These are phyloP conservation scores for Sorex araneus DNA, from an alignment of 2,113 vertebrate species.

Conservation along the genomic window DNA sequence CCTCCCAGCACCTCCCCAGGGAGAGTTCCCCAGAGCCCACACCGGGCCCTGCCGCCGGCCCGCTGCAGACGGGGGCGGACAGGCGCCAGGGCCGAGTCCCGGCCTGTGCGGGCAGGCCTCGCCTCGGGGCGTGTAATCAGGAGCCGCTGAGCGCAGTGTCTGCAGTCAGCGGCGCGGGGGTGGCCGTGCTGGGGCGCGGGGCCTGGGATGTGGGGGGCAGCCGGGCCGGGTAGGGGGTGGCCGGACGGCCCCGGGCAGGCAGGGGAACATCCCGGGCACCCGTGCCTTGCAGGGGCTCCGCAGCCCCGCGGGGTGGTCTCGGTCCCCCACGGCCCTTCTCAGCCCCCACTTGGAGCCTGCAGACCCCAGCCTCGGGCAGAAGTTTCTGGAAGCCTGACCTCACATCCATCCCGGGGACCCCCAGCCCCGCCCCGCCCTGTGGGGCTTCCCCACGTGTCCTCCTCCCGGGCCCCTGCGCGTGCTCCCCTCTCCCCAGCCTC, in stretches of 20 bases:
- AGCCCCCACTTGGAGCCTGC: too few species aligned
- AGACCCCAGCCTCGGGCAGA: too few species aligned
- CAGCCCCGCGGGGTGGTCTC: too few species aligned
- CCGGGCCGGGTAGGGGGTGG: neutral
- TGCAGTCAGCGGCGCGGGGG: conserved; percentile 60
- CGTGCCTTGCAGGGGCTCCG: too few species aligned
- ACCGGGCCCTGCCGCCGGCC: too few species aligned
- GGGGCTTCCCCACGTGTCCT: neutral
- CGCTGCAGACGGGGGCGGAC: too few species aligned
- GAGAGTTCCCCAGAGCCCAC: too few species aligned
- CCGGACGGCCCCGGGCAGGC: neutral
- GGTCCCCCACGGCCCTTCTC: too few species aligned
- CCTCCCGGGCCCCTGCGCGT: neutral
- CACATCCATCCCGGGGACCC: too few species aligned
- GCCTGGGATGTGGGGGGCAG: neutral
- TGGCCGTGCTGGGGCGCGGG: neutral
- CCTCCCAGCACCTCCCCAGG: too few species aligned
- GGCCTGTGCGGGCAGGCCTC: conserved; percentile 65
- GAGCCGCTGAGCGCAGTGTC: conserved; percentile 10
- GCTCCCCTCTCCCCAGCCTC: neutral
- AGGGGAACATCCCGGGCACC: neutral
- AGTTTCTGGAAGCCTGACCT: too few species aligned
- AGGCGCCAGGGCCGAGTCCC: neutral
- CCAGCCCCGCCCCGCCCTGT: too few species aligned
- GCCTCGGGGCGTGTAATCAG: conserved; percentile 24